phyloP scores from a whole-genome alignment of 2,797 vertebrate genomes.

The Syndactyla subalaris region DNA sequence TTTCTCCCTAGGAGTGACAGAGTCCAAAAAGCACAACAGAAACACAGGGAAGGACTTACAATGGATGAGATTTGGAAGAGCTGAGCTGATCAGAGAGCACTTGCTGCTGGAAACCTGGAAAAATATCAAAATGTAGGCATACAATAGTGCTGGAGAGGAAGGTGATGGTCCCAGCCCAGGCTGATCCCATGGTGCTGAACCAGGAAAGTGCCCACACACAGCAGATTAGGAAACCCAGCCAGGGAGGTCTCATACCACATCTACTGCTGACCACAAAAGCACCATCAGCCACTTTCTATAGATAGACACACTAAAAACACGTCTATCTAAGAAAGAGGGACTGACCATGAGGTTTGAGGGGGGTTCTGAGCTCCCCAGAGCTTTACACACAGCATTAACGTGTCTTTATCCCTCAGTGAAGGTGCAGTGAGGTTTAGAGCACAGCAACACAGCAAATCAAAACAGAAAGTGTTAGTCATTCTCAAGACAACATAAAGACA shows the following conservation, averaged over 20 bases:
- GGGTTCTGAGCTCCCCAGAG: not conserved
- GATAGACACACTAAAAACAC: fast-evolving
- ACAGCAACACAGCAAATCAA: not conserved
- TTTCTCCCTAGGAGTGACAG: fast-evolving
- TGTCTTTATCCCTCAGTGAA: not conserved
- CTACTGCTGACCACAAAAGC: not conserved
- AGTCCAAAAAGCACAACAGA: not conserved
- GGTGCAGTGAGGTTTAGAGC: not conserved
- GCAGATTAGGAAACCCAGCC: not conserved
- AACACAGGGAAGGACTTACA: not conserved
- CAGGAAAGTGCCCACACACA: not conserved
- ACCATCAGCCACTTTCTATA: not conserved
- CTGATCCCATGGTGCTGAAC: not conserved
- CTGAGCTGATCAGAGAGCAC: not conserved
- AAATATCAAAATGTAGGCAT: too few species aligned
- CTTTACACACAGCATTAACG: not conserved
- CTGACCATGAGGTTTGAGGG: too few species aligned
- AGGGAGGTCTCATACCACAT: not conserved
- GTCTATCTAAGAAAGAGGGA: too few species aligned
- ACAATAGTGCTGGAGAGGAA: not conserved
- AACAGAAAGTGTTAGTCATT: too few species aligned
- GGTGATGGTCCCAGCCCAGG: not conserved
- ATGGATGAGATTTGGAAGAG: not conserved
- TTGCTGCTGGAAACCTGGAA: not conserved
- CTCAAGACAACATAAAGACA: not conserved